Evolutionary conservation across 2,797 vertebrate species (phyloP).

Genomic region (Megaceryle alcyon): DNA sequence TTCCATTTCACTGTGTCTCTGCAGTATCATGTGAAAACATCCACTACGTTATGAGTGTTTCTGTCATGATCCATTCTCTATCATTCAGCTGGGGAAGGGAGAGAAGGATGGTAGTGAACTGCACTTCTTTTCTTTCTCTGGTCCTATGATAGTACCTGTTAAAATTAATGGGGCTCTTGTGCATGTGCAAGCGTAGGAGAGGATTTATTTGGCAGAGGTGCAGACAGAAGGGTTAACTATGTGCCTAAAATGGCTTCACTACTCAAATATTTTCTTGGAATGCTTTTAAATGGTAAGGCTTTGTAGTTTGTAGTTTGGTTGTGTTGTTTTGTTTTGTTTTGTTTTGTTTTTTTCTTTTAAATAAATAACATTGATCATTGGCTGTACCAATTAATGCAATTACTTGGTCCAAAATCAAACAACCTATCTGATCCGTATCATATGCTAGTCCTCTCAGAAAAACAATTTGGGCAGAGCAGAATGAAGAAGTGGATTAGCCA

Average conservation of each 20-base stretch:
- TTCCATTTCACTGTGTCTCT: background rate
- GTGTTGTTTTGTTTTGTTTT: background rate
- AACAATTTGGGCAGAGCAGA: conserved; percentile 36
- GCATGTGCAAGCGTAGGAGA: background rate
- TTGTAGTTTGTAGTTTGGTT: background rate
- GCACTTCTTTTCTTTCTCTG: background rate
- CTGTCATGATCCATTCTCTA: background rate
- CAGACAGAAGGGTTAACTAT: conserved; percentile 35
- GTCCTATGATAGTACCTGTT: background rate
- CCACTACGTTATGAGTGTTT: background rate
- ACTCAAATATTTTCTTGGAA: conserved; percentile 27
- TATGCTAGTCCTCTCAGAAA: conserved; percentile 23
- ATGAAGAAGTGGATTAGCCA: conserved; percentile 41
- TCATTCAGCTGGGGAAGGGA: background rate
- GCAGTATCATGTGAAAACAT: background rate
- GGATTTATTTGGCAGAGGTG: background rate
- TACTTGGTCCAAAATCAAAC: conserved; percentile 38
- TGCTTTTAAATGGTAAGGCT: conserved; percentile 37
- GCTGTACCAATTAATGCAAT: conserved; percentile 43
- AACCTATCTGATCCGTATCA: conserved; percentile 42
- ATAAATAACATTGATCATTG: conserved; percentile 44
- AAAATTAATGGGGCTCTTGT: background rate
- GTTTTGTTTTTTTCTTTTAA: background rate
- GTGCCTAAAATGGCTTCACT: background rate
- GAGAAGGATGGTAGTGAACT: background rate